phyloP scores from a whole-genome alignment of 2,888 invertebrate species.

The Alcis repandata region DNA sequence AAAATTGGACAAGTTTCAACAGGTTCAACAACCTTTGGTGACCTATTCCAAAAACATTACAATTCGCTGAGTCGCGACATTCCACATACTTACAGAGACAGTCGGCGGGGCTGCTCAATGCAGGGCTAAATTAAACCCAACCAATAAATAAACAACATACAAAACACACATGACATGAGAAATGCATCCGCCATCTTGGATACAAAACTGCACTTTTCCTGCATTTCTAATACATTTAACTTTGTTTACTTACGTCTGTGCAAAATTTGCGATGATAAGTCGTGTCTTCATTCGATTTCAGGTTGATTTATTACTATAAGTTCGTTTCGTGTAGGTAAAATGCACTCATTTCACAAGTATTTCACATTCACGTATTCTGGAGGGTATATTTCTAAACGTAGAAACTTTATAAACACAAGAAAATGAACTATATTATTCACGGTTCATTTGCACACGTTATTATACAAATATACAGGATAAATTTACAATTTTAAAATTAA shows the following conservation, averaged over 20 bases:
- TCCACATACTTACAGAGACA: constrained; percentile 22
- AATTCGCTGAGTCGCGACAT: constrained; percentile 29
- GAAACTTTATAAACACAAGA: neutral
- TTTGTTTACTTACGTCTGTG: constrained; percentile 71
- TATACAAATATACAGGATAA: constrained; percentile 58
- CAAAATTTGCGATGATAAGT: constrained; percentile 32
- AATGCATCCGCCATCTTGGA: constrained; percentile 76
- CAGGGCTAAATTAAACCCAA: constrained; percentile 44
- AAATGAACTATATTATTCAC: constrained; percentile 5
- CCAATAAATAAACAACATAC: constrained; percentile 64
- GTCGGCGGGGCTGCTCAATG: constrained; percentile 29
- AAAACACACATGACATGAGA: constrained; percentile 53
- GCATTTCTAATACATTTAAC: constrained; percentile 16
- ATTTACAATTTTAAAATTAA: constrained; percentile 49
- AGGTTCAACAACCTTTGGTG: constrained; percentile 70
- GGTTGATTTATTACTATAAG: constrained; percentile 14
- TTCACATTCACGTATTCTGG: constrained; percentile 13
- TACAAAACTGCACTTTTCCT: constrained; percentile 43
- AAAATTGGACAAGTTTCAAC: constrained; percentile 66
- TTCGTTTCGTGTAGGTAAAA: constrained; percentile 26
- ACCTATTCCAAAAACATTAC: constrained; percentile 45
- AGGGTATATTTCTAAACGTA: neutral
- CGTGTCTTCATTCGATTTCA: constrained; percentile 21
- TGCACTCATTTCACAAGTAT: constrained; percentile 26
- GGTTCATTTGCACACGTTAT: constrained; percentile 42